Evolutionary conservation across 2,113 vertebrate genomes (phyloP).

Genomic region (Synodontis membranacea): DNA sequence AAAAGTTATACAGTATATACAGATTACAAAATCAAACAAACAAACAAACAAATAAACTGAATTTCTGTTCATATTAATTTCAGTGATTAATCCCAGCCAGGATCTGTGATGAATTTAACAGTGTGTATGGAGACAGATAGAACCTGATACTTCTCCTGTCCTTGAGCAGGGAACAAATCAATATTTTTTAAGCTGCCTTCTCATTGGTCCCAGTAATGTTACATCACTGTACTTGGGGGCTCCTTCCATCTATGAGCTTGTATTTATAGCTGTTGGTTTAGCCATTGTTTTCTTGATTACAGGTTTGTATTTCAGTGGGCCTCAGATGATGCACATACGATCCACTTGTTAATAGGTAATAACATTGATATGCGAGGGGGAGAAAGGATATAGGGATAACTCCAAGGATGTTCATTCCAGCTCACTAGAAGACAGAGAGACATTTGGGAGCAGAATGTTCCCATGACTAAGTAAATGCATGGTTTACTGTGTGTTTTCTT

Average conservation of each 20-base stretch:
- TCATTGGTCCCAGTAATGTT: constrained; percentile 33
- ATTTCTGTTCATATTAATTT: constrained; percentile 16
- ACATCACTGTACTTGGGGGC: neutral
- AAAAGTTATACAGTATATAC: too few relatives aligned
- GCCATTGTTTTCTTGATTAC: neutral
- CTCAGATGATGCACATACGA: neutral
- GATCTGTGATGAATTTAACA: constrained; percentile 22
- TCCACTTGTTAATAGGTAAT: neutral
- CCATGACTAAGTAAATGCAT: constrained; percentile 1
- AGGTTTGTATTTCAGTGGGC: neutral
- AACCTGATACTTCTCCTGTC: constrained; percentile 65
- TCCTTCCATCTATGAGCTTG: neutral
- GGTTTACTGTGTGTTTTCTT: neutral
- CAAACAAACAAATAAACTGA: neutral
- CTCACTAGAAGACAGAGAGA: neutral
- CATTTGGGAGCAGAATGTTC: neutral
- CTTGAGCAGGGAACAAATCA: constrained; percentile 63
- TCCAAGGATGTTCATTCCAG: neutral
- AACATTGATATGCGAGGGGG: neutral
- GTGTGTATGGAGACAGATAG: constrained; percentile 51
- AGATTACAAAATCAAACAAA: neutral
- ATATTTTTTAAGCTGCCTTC: constrained; percentile 53
- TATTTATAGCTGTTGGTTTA: neutral
- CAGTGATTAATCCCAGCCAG: neutral
- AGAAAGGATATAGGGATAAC: neutral